phyloP scores from a whole-genome alignment of 2,797 vertebrate species.

The Eptatretus atami region DNA sequence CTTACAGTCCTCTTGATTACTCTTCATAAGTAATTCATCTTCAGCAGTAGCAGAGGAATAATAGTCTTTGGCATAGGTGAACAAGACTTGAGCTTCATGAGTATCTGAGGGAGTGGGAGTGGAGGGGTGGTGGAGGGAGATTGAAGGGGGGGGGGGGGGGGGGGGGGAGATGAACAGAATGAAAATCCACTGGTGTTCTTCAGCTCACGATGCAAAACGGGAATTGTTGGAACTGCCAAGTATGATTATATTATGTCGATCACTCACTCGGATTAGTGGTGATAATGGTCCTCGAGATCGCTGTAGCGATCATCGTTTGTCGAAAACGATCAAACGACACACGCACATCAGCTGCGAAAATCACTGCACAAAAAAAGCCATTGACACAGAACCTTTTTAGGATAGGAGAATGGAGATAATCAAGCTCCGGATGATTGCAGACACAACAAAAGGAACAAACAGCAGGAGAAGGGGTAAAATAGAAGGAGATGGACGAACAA shows the following conservation, averaged over 20 bases:
- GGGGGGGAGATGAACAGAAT: too few species aligned
- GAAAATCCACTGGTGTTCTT: too few species aligned
- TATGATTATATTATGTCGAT: not conserved
- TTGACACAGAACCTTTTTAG: too few species aligned
- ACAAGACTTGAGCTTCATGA: not conserved
- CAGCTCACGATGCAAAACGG: too few species aligned
- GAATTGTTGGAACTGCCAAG: too few species aligned
- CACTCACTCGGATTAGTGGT: constrained; percentile 64
- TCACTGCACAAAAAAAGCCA: constrained; percentile 20
- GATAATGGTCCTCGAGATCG: constrained; percentile 63
- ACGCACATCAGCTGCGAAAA: constrained; percentile 62
- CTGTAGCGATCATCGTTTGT: constrained; percentile 47
- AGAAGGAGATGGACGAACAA: too few species aligned
- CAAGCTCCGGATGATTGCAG: too few species aligned
- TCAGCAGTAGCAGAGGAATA: constrained; percentile 5
- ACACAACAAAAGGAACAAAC: too few species aligned
- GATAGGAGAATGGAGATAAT: too few species aligned
- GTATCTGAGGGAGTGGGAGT: not conserved
- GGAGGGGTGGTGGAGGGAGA: too few species aligned
- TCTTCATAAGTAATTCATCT: not conserved
- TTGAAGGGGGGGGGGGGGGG: too few species aligned
- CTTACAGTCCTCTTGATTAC: not conserved
- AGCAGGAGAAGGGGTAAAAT: too few species aligned
- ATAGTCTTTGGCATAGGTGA: constrained; percentile 4
- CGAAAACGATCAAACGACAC: constrained; percentile 71